Evolutionary conservation across 2,888 invertebrate species (phyloP).

Genomic region (Colostygia pectinataria): DNA sequence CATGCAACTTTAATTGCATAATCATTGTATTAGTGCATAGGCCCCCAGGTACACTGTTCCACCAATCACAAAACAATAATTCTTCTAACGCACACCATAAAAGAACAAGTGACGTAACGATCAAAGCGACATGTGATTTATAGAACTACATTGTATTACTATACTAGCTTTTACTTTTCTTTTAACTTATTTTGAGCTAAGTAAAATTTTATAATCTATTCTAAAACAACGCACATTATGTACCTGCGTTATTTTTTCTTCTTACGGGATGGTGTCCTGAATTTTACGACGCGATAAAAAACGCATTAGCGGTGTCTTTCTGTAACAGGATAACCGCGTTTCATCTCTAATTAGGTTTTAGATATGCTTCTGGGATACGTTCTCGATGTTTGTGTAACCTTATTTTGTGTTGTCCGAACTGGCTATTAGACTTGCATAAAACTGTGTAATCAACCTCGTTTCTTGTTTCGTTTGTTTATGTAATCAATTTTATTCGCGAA

Average conservation of each 20-base stretch:
- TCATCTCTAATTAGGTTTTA: constrained; percentile 56
- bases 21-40: no score
- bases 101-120: no score
- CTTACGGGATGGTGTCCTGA: constrained; percentile 28
- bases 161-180: not conserved
- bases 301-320: constrained; percentile 31
- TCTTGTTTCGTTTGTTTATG: constrained; percentile 32
- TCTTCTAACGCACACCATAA: no score
- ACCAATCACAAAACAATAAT: no score
- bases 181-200: not conserved
- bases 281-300: constrained; percentile 29
- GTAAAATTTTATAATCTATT: not conserved
- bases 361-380: constrained; percentile 51
- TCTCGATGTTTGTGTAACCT: constrained; percentile 58
- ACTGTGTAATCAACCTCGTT: constrained; percentile 36
- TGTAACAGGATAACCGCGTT: constrained; percentile 67
- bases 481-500: constrained; percentile 31
- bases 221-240: constrained; percentile 9
- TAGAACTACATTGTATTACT: no score
- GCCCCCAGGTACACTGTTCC: no score
- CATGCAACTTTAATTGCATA: no score
- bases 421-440: constrained; percentile 31
- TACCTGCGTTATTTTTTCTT: no score
- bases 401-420: constrained; percentile 22
- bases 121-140: no score